Percentiles rank a stretch among this genome's conserved stretches.
Evolutionary conservation across 1,140 invertebrate genomes (phyloP).

Genomic region (Trichomalopsis sarcophagae): DNA sequence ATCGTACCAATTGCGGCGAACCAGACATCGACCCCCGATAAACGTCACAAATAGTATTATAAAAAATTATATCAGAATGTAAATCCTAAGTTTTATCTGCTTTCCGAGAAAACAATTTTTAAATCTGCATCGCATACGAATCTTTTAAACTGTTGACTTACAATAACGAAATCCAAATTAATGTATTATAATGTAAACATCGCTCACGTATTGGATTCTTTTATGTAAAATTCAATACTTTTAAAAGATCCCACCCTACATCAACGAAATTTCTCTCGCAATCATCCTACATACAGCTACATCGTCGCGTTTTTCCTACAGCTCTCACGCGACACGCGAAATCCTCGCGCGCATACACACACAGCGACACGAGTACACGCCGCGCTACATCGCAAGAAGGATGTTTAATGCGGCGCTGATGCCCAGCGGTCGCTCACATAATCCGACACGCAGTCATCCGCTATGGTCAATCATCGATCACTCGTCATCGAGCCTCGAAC

Average conservation of each 20-base stretch:
- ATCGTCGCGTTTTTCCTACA: neutral
- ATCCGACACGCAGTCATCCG: neutral
- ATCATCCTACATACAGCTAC: too few relatives aligned
- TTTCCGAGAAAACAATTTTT: too few relatives aligned
- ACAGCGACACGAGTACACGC: neutral
- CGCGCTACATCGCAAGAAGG: slow-evolving; percentile 36
- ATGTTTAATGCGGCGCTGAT: slow-evolving; percentile 23
- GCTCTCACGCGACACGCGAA: neutral
- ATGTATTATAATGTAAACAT: too few relatives aligned
- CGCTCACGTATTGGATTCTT: too few relatives aligned
- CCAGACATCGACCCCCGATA: neutral
- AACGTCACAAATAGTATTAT: neutral
- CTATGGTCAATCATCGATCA: slow-evolving; percentile 40
- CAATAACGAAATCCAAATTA: too few relatives aligned
- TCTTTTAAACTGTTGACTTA: too few relatives aligned
- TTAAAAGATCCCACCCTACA: too few relatives aligned
- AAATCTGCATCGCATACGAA: too few relatives aligned
- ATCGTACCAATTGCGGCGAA: neutral
- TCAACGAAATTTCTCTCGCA: too few relatives aligned
- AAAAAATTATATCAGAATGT: neutral
- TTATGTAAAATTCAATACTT: too few relatives aligned
- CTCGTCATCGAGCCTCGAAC: neutral
- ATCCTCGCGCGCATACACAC: neutral
- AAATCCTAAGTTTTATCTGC: too few relatives aligned
- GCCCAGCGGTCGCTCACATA: neutral